Percentiles rank a stretch among this genome's conserved stretches.
These are phyloP conservation scores for Carlito syrichta DNA, from an alignment of 2,113 vertebrate genomes.

Conservation along the genomic window DNA sequence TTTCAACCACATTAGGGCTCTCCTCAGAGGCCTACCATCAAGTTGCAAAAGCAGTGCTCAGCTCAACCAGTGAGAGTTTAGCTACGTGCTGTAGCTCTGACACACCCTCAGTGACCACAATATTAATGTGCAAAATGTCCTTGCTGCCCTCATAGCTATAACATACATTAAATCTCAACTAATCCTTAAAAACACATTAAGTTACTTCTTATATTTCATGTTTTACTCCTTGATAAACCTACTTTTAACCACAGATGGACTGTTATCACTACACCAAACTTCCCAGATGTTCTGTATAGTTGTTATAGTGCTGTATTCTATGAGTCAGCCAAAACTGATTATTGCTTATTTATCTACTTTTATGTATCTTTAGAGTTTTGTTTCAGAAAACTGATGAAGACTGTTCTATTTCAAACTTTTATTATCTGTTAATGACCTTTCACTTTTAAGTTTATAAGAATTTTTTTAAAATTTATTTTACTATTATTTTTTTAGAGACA, in stretches of 20 bases:
- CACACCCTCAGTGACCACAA: neutral
- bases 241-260: neutral
- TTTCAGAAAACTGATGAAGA: neutral
- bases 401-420: neutral
- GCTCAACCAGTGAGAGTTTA: neutral
- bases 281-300: neutral
- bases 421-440: neutral
- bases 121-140: neutral
- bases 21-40: neutral
- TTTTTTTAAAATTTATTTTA: too few relatives aligned
- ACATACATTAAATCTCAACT: neutral
- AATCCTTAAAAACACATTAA: neutral
- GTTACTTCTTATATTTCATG: neutral
- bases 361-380: neutral
- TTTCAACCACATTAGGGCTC: neutral
- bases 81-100: accelerated
- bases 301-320: neutral
- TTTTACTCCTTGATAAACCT: neutral
- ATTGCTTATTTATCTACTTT: neutral
- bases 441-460: neutral
- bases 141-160: neutral
- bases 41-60: neutral
- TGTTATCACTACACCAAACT: neutral
- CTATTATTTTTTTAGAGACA: too few relatives aligned
- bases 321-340: neutral